Base-by-base conservation (phyloP, 2,113 vertebrate species). In the Oreochromis aureus region DNA sequence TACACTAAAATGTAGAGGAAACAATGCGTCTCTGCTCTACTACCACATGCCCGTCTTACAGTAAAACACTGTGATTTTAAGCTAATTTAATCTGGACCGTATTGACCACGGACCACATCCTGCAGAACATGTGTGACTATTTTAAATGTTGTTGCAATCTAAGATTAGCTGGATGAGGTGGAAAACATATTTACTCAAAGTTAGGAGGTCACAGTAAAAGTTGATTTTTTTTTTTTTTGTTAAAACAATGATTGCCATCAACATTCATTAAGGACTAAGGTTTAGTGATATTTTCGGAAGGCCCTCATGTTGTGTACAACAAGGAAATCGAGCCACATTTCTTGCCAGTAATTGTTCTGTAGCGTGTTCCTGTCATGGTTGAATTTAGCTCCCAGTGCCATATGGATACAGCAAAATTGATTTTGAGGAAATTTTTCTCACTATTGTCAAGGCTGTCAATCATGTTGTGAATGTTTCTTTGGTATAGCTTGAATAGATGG, bases 101-200 rank as follows among this genome's bases (percentile, higher is more conserved):
- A 81, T 51, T 66, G 94, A 93, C 96, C 96, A 90, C 95, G 96
- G 92, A 94, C 96, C 96, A 96, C 94, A 95, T 96, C 92, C 94
- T 94, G 86, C 71, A 87, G 83, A 87, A 69, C 84, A 82, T 53
- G 83, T 88, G 76, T 85, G 84, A 90, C 86, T 86, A 41, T 88
- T 87, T 88, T 85, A 63, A 89, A 91, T 41, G 18, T 18, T 48
- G 55, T 69, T 89, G 53, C 44, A 16, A 87, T 24, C 84, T 86
- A 88, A 88, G 36, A 89, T 89, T 84, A 86, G 86, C 83, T 81
- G 78, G 44, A 39, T 66, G 76, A 84, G 84, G 27, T 79, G 54
- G 36, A 48, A 89, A 89, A 83, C 73, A 86, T 15, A 83, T 88
- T 80, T 82, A n/a, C 39, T 56, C 39, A 36, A 61, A 79, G 32